Conservation (phyloP, 2,113 vertebrate species). For the Irena cyanogastra region DNA sequence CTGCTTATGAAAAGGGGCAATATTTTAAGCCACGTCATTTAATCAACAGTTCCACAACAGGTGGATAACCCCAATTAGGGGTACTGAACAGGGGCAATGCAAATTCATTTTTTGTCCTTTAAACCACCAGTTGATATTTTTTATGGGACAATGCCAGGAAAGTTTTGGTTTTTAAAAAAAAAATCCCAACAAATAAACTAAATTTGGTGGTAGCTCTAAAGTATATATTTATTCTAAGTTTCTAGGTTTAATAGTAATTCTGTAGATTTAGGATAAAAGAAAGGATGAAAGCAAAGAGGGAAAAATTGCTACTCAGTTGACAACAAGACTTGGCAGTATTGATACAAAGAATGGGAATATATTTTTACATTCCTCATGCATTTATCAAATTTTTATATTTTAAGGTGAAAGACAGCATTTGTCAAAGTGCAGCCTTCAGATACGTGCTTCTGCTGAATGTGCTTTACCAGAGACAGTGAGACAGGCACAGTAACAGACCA, state of each 20-base stretch:
- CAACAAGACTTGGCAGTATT: not conserved
- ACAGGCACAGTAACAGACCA: not conserved
- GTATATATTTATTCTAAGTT: not conserved
- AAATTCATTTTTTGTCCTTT: not conserved
- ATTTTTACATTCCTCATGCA: not conserved
- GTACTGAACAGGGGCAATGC: not conserved
- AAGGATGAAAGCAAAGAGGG: not conserved
- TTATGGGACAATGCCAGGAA: not conserved
- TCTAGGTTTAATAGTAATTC: not conserved
- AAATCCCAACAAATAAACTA: not conserved
- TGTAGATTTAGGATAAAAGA: not conserved
- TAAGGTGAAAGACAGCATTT: not conserved
- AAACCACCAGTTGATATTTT: not conserved
- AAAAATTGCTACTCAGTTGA: not conserved
- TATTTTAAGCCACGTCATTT: not conserved
- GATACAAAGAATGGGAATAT: not conserved
- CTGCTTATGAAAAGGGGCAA: not conserved
- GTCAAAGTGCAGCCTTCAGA: not conserved
- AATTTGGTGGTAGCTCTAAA: not conserved
- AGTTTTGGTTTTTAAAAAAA: not conserved
- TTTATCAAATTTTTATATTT: not conserved
- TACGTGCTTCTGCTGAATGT: not conserved
- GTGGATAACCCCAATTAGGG: not conserved
- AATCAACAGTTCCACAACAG: not conserved
- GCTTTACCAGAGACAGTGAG: not conserved